Base-by-base conservation (phyloP, 2,797 vertebrate species). In the Iguana delicatissima region DNA sequence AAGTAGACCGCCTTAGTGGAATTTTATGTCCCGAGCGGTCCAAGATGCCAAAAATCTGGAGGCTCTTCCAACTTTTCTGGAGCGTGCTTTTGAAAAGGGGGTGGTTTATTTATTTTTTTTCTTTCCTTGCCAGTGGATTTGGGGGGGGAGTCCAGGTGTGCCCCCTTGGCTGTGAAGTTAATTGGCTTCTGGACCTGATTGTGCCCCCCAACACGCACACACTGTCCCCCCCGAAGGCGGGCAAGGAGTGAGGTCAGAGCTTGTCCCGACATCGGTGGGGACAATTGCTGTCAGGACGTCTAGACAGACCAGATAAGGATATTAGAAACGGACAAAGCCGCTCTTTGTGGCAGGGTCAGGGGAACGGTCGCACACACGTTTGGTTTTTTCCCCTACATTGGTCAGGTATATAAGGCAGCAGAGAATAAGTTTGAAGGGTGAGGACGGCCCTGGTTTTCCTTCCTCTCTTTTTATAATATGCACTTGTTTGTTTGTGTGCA, bases 251-350 rank as follows among this genome's bases (percentile, higher is more conserved):
- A 89, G 96, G 95, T 96, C 96, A 97, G 95, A 24, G 93, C 92
- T 93, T 77, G 0, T 77, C 89, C 94, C 14, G 57, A 59, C 57
- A 59, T 59, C 57, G 14, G 16, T 18, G 84, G 86, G 96, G 97
- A 97, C 94, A 96, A 96, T 97, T 95, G 96, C 96, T 98, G 97
- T 98, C 97, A 96, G 97, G 96, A 96, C 97, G 98, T 98, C 98
- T 98, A 98, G 98, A 98, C 98, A 96, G 97, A 98, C 97, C 97
- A 98, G 98, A 98, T 98, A 97, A 98, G 98, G 98, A 98, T 98
- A 98, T 98, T 98, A 98, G 96, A 96, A 91, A 93, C 96, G 96
- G 90, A 98, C 98, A 99, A 98, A 98, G 97, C 95, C 92, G 29
- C 32, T 91, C 97, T 97, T 98, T 98, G 98, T 98, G 85, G 59